These are phyloP conservation scores for Standfussiana lucernea DNA, from an alignment of 2,888 invertebrate genomes.

Conservation along the genomic window DNA sequence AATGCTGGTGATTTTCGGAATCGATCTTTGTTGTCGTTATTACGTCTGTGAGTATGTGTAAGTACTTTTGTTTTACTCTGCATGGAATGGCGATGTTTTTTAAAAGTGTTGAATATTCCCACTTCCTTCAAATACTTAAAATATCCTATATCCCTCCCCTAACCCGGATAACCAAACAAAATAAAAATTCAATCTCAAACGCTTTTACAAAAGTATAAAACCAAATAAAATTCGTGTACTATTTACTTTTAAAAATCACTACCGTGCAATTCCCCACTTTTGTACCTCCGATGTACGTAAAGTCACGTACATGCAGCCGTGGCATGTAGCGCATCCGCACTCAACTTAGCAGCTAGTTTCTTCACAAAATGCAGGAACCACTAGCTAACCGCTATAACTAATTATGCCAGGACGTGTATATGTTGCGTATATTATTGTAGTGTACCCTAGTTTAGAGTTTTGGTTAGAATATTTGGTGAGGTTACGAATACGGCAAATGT, in stretches of 20 bases:
- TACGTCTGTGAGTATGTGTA: no score
- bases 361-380: slow-evolving; percentile 50
- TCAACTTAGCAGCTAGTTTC: slow-evolving; percentile 32
- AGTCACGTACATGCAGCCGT: slow-evolving; percentile 64
- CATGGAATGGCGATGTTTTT: not conserved
- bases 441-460: slow-evolving; percentile 32
- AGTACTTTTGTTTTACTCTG: not conserved
- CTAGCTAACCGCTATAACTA: slow-evolving; percentile 53
- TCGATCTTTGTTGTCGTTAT: no score
- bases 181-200: slow-evolving; percentile 44
- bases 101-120: not conserved
- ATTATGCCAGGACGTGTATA: slow-evolving; percentile 48
- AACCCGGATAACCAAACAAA: slow-evolving; percentile 20
- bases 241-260: slow-evolving; percentile 64
- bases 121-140: not conserved
- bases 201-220: slow-evolving; percentile 30
- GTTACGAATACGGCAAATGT: not conserved
- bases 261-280: slow-evolving; percentile 45
- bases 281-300: slow-evolving; percentile 50
- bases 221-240: slow-evolving; percentile 47
- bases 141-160: not conserved
- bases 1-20: not conserved
- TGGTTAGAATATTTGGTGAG: slow-evolving; percentile 24
- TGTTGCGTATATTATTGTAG: slow-evolving; percentile 26
- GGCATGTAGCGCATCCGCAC: slow-evolving; percentile 30